Percentiles rank a stretch among this genome's conserved stretches.
Evolutionary conservation across 1,140 invertebrate genomes (phyloP).

Genomic region (Brachionus angularis): DNA sequence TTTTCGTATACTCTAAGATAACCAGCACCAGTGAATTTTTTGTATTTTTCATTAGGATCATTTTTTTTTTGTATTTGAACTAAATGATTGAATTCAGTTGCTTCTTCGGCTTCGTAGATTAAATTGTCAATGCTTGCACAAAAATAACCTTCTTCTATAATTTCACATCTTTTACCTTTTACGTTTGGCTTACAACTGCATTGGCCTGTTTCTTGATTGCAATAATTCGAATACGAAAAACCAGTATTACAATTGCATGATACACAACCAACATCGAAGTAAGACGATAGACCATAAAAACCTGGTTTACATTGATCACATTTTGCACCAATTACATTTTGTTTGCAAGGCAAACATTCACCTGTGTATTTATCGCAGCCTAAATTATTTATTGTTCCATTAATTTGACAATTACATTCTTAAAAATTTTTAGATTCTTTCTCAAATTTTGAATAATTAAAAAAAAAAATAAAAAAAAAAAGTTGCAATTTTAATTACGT

Average conservation of each 20-base stretch:
- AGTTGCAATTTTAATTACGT: too few species aligned
- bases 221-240: slow-evolving; percentile 82
- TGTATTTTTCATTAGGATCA: neutral
- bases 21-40: neutral
- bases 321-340: slow-evolving; percentile 71
- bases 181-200: slow-evolving; percentile 89
- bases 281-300: slow-evolving; percentile 77
- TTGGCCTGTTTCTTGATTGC: slow-evolving; percentile 76
- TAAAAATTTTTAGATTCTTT: too few species aligned
- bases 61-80: slow-evolving; percentile 49
- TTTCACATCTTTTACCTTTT: slow-evolving; percentile 79
- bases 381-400: slow-evolving; percentile 17
- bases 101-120: slow-evolving; percentile 26
- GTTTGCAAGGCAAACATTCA: slow-evolving; percentile 72
- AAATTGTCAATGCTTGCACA: slow-evolving; percentile 15
- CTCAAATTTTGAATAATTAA: too few species aligned
- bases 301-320: slow-evolving; percentile 87
- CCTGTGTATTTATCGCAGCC: slow-evolving; percentile 55
- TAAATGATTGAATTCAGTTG: slow-evolving; percentile 9
- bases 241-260: slow-evolving; percentile 77
- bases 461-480: neutral
- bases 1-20: slow-evolving; percentile 9
- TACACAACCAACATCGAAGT: slow-evolving; percentile 79
- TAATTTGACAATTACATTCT: slow-evolving; percentile 68
- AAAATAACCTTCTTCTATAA: slow-evolving; percentile 27